These are phyloP conservation scores for Homarus gammarus DNA, from an alignment of 2,888 invertebrate species.

Conservation along the genomic window DNA sequence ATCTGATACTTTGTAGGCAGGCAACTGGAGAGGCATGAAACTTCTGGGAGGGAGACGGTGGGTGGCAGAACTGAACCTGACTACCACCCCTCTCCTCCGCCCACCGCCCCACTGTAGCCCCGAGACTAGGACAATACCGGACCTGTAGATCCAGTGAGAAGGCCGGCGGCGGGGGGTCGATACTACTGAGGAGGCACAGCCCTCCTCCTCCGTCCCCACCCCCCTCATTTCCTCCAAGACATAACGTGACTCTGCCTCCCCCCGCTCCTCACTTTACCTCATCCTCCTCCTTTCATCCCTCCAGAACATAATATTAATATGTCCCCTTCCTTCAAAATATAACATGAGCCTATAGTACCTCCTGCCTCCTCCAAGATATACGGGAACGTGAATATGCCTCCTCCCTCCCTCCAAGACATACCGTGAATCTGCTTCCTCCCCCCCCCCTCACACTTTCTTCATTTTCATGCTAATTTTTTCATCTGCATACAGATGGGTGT, in stretches of 20 bases:
- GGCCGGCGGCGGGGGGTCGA: slow-evolving; percentile 19
- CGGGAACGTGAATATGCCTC: too few species aligned
- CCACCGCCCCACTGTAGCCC: not conserved
- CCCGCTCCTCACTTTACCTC: not conserved
- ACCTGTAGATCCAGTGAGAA: slow-evolving; percentile 7
- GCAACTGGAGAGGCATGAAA: too few species aligned
- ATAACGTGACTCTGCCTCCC: too few species aligned
- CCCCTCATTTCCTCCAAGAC: not conserved
- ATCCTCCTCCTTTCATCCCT: too few species aligned
- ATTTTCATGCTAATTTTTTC: slow-evolving; percentile 68
- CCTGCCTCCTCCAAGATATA: not conserved
- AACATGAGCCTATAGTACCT: not conserved
- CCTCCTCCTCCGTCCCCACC: not conserved
- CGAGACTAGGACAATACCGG: slow-evolving; percentile 2
- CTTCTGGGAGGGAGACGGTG: too few species aligned
- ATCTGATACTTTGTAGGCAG: too few species aligned
- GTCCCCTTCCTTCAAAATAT: too few species aligned
- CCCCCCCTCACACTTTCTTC: slow-evolving; percentile 55
- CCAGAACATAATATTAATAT: too few species aligned
- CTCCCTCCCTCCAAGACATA: not conserved
- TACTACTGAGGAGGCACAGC: slow-evolving; percentile 2
- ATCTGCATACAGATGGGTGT: slow-evolving; percentile 63
- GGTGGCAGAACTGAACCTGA: not conserved
- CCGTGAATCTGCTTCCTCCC: too few species aligned
- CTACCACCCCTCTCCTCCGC: not conserved